Base-by-base conservation (phyloP, 2,797 vertebrate species). In the Sebastes umbrosus region DNA sequence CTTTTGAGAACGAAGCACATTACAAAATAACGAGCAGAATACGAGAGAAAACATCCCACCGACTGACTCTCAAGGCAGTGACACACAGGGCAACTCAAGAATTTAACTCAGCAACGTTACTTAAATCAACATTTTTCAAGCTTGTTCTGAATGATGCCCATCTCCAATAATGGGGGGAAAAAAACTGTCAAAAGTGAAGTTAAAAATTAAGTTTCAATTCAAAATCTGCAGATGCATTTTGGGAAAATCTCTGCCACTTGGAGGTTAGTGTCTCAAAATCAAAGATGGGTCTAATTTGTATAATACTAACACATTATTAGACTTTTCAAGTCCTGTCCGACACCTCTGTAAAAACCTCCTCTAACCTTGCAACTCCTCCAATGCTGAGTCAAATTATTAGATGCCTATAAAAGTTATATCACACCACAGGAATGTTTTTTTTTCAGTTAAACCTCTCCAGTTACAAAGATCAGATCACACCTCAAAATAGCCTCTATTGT, bases 401-500 rank as follows among this genome's bases (percentile, higher is more conserved):
- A 82, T n/a, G 63, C 25, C 57, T 57, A 13, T n/a, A 57, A 62
- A 66, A 77, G 3, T 18, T 12, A 66, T 71, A 67, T 11, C 3
- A 62, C 62, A 52, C 32, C 68, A 25, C 46, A 73, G 68, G 31
- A 79, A 83, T 70, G 67, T 77, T 74, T 69, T 54, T 16, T 50
- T 50, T 50, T 50, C 25, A 80, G 62, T 46, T 75, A 77, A 67
- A 75, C 52, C 27, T 79, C 27, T 79, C 18, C 67, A 68, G 50
- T 36, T 20, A 67, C 34, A 36, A 69, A 43, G 4, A 75, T 58
- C 58, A 36, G 34, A 62, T 67, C 4, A 36, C 80, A 84, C 73
- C 67, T 79, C 5, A 78, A 79, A 74, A 75, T 25, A 62, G 55
- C 82, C 46, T 71, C 69, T 84, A 69, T 32, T 73, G 62, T 85